Evolutionary conservation across 2,797 vertebrate species (phyloP), one percentile per base, ranked within the genome.

Genomic region (Sarcophilus harrisii): DNA sequence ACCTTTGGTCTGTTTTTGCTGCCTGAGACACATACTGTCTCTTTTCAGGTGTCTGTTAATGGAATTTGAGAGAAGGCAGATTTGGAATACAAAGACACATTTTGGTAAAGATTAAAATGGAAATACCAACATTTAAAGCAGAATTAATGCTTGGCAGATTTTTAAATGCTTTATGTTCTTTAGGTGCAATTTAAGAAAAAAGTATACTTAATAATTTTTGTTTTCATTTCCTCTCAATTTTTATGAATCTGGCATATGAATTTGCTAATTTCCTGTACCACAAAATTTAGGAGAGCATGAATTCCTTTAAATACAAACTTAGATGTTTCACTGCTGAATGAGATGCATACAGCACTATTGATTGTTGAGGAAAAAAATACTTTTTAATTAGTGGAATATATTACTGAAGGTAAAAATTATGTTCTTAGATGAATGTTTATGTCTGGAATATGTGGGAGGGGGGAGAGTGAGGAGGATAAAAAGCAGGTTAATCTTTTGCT

Each of bases 41-140:
- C 62, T 73, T 96, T 95, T 91, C 87, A 90, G 55, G 66, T 95
- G 92, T 52, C n/a, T 96, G 4, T 73, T 96, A 58, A 92, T 9
- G 93, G 11, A 91, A 92, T 21, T 4, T 1, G 90, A 89, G 5
- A 81, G 5, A 95, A 97, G 81, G 8, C 21, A 94, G 38, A 66
- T 5, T 93, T 62, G 66, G 29, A 58, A 58, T 81, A 95, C 11
- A 94, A 14, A 94, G 12, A 1, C 32, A 57, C 1, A 21, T 28
- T 93, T 29, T 92, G 18, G 66, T 94, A 94, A 95, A 60, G 58
- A 2, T 94, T 55, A 52, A 93, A 28, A 94, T 91, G 92, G 91
- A 90, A 87, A 96, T 97, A 90, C 3, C 32, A 96, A 4, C 5
- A 0, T 21, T 38, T 94, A 94, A 94, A 93, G n/a, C 1, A 90